Conservation (phyloP, 2,113 vertebrate genomes). For the Anarhynchus alexandrinus region DNA sequence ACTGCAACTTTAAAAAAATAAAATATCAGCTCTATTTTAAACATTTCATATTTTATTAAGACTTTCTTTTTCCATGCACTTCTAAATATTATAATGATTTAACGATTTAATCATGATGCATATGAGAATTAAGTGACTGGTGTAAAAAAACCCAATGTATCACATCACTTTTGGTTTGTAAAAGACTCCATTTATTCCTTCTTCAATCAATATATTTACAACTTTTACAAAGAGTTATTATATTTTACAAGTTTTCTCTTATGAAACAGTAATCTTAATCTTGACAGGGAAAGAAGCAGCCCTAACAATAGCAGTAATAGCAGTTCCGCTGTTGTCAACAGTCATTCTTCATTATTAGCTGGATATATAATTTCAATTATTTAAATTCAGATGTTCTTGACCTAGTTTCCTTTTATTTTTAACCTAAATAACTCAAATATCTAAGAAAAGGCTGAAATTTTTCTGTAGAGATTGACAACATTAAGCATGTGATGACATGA, state of each 20-base stretch:
- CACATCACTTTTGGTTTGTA: neutral
- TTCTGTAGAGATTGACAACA: neutral
- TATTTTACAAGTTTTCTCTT: neutral
- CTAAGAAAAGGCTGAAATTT: neutral
- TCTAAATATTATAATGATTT: neutral
- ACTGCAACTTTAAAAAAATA: neutral
- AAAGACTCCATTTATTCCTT: neutral
- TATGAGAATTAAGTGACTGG: neutral
- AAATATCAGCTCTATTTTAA: neutral
- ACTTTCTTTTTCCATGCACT: neutral
- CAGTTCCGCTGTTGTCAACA: neutral
- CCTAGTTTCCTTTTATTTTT: neutral
- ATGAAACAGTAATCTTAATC: neutral
- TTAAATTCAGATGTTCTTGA: slow-evolving; percentile 6
- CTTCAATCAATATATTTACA: neutral
- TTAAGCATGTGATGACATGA: neutral
- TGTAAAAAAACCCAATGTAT: neutral
- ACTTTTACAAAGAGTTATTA: neutral
- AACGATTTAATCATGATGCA: neutral
- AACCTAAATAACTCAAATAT: neutral
- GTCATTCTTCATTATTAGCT: neutral
- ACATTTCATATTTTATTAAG: neutral
- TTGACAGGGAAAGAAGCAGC: neutral
- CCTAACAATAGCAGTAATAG: neutral
- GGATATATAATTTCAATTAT: neutral